Evolutionary conservation across 2,797 vertebrate genomes (phyloP).

Genomic region (Craterocephalus amniculus): DNA sequence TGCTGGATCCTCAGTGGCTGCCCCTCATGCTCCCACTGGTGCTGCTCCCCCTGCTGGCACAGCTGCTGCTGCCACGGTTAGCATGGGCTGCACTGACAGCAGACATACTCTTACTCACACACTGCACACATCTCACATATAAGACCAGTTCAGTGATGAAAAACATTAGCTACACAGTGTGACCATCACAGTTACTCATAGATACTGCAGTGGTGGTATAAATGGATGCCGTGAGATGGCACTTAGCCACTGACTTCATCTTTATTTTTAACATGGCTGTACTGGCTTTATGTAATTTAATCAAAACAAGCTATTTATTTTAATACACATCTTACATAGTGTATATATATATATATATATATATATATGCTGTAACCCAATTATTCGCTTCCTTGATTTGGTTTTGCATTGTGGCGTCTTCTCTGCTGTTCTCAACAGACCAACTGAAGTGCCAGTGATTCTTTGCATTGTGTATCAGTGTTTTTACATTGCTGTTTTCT

Average conservation of each 20-base stretch:
- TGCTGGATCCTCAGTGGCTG: slow-evolving; percentile 76
- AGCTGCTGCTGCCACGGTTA: slow-evolving; percentile 86
- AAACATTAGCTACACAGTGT: neutral
- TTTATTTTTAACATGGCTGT: slow-evolving; percentile 27
- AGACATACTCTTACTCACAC: slow-evolving; percentile 72
- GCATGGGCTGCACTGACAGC: slow-evolving; percentile 84
- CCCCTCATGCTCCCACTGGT: slow-evolving; percentile 76
- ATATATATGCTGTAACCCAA: slow-evolving; percentile 1
- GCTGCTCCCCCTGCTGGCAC: slow-evolving; percentile 84
- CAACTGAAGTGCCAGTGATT: slow-evolving; percentile 40
- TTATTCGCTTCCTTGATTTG: slow-evolving; percentile 10
- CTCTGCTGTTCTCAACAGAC: slow-evolving; percentile 25
- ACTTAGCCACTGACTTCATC: neutral
- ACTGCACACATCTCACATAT: slow-evolving; percentile 25
- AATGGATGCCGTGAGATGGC: slow-evolving; percentile 2
- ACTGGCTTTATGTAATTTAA: slow-evolving; percentile 32
- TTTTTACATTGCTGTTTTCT: slow-evolving; percentile 44
- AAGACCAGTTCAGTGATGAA: neutral
- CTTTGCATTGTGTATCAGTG: slow-evolving; percentile 40
- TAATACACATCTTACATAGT: slow-evolving; percentile 7
- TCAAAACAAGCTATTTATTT: slow-evolving; percentile 16
- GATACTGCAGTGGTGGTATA: slow-evolving; percentile 11
- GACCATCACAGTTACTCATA: slow-evolving; percentile 12
- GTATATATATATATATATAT: too few species aligned
- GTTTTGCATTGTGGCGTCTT: slow-evolving; percentile 29